Base-by-base conservation (phyloP, 2,113 vertebrate species). In the Elaphurus davidianus region DNA sequence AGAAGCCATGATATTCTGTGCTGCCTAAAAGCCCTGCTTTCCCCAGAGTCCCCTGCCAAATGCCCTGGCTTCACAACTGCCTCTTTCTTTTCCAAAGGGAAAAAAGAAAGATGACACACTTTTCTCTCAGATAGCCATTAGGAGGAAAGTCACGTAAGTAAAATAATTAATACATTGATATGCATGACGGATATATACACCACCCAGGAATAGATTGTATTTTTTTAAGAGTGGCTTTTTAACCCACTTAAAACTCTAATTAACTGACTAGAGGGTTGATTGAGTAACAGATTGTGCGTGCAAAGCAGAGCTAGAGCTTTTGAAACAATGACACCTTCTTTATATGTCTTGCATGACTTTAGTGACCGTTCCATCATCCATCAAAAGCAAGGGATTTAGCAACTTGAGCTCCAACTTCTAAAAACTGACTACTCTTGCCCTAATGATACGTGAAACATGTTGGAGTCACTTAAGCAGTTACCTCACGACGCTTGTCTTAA, bases 171-270 rank as follows among this genome's bases (percentile, higher is more conserved):
- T 90, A 82, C 74, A 45, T 10, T 55, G 30, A 84, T n/a, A 36
- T 62, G 25, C 71, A 13, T 60, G 81, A 87, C 50, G 52, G 78
- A 78, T 62, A 54, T 17, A 79, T 60, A 45, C 45, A 87, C 89
- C 94, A 89, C 78, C 82, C 45, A 93, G 93, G 88, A 95, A 89
- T 88, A 89, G 60, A 71, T 59, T 91, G 91, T 95, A 74, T 88
- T 97, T 96, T 97, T 96, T 96, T 92, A 87, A 62, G 85, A 93
- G 17, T 96, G 82, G 90, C 91, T 98, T 98, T 94, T 95, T 87
- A 93, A 98, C 93, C 71, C 94, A 97, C 92, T 98, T 96, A 89
- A 95, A 95, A 96, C 87, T 83, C 60, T 96, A 97, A 94, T 93
- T 90, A 97, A 88, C 67, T 87, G 82, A 67, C 86, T 85, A 15